Base-by-base conservation (phyloP, 1,140 invertebrate species). In the Ceratoteleas bidentatus region DNA sequence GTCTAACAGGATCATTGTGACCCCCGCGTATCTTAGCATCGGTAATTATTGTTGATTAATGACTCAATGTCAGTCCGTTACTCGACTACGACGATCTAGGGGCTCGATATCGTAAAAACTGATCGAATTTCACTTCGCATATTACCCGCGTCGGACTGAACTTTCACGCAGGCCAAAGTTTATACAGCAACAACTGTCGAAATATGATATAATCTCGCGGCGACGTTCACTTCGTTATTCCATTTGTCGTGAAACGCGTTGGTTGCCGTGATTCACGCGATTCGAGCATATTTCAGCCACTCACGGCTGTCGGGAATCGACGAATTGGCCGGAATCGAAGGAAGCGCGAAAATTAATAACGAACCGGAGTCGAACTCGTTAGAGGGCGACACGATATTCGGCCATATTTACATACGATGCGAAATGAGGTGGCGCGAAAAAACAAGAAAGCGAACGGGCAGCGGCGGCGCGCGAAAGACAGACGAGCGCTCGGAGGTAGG, bases 1-100 rank as follows among this genome's bases (percentile, higher is more conserved):
- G 43, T 64, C 66, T 73, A 75, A 77, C 77, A 58, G 84, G 69
- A 70, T 80, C 73, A 81, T 77, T 68, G 76, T 85, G 73, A 85
- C 75, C 78, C 78, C 73, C 64, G 76, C 85, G 82, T 87, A 87
- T 88, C 86, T 87, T 56, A 57, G 76, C 75, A 88, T 88, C 87
- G 85, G 85, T 87, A 87, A 88, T 88, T 88, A 87, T 87, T 82
- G 81, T 85, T 88, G 88, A 89, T 89, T 89, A 89, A 89, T 87
- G 87, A 88, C 81, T 81, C 56, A 61, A 66, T 66, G 73, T 74
- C 65, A 72, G 33, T 61, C 74, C 81, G 84, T 86, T 87, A 86
- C 76, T 87, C 56, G 32, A 34, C 52, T 14, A 58, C 77, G 81
- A 83, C 66, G 84, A 73, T 62, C 40, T 74, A 56, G 54, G 53